Percentiles rank a stretch among this genome's conserved stretches.
phyloP scores from a whole-genome alignment of 2,113 vertebrate species.

The Ochotona curzoniae region DNA sequence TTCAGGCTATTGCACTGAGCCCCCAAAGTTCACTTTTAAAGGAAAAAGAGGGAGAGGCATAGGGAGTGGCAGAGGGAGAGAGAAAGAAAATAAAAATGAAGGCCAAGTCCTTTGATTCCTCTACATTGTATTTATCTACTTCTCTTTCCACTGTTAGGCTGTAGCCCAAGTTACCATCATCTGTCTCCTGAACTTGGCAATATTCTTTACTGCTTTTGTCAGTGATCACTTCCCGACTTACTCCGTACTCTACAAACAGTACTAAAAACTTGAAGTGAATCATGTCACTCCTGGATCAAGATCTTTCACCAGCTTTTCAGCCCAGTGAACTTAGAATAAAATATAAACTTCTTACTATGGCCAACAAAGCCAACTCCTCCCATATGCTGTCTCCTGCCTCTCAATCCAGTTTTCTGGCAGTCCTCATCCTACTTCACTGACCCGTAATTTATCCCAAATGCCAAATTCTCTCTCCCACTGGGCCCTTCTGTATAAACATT shows the following conservation, averaged over 20 bases:
- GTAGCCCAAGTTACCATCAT: neutral
- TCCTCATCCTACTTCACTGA: neutral
- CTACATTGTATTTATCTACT: neutral
- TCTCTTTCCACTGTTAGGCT: neutral
- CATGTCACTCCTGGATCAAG: neutral
- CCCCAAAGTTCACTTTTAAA: slow-evolving; percentile 56
- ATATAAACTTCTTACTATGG: neutral
- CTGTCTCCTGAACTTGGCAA: neutral
- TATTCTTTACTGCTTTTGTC: neutral
- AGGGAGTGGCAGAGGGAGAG: neutral
- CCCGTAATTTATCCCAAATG: neutral
- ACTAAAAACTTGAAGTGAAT: slow-evolving; percentile 3
- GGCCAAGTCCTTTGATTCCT: neutral
- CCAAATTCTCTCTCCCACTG: neutral
- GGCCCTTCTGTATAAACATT: neutral
- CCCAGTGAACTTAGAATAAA: neutral
- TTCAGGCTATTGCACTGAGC: too few relatives aligned
- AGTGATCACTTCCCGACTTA: neutral
- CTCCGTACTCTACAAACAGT: neutral
- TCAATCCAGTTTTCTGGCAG: neutral
- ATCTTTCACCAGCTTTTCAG: neutral
- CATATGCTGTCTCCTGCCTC: neutral
- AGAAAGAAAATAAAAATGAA: neutral
- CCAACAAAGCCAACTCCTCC: neutral
- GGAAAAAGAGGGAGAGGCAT: neutral